Conservation (phyloP, 1,140 invertebrate genomes). For the Hylaeus volcanicus region DNA sequence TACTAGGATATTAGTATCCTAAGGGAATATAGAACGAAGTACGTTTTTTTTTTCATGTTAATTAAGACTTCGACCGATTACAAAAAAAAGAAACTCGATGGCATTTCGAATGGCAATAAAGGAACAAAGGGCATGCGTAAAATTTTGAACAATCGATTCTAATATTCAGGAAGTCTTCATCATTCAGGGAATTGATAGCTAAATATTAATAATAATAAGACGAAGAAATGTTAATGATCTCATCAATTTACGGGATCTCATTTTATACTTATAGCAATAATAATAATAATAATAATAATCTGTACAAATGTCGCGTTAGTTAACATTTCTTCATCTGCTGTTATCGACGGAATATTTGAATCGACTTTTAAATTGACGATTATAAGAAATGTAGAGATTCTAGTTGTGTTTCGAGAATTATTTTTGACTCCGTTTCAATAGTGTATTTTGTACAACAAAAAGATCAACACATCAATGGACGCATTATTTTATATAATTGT, state of each 20-base stretch:
- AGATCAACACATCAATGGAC: too few species aligned
- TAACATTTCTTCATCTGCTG: not conserved
- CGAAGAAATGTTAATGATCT: not conserved
- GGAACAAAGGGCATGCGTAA: not conserved
- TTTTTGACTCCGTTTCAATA: not conserved
- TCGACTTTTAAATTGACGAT: not conserved
- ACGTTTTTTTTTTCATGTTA: not conserved
- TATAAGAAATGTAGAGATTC: too few species aligned
- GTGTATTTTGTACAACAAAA: too few species aligned
- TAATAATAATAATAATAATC: conserved; percentile 2
- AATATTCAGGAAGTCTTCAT: not conserved
- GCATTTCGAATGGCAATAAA: too few species aligned
- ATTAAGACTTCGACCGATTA: not conserved
- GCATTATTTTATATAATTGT: not conserved
- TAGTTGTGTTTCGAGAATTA: not conserved
- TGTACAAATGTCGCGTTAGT: not conserved
- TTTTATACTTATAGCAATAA: not conserved
- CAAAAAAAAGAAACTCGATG: not conserved
- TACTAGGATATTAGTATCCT: not conserved
- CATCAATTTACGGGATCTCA: not conserved
- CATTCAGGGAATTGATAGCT: not conserved
- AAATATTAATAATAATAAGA: not conserved
- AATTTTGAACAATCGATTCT: not conserved
- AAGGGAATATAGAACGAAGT: not conserved
- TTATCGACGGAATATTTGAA: not conserved